Base-by-base conservation (phyloP, 37 sponge, comb jelly and placozoan species). In the Oscarella lobularis region DNA sequence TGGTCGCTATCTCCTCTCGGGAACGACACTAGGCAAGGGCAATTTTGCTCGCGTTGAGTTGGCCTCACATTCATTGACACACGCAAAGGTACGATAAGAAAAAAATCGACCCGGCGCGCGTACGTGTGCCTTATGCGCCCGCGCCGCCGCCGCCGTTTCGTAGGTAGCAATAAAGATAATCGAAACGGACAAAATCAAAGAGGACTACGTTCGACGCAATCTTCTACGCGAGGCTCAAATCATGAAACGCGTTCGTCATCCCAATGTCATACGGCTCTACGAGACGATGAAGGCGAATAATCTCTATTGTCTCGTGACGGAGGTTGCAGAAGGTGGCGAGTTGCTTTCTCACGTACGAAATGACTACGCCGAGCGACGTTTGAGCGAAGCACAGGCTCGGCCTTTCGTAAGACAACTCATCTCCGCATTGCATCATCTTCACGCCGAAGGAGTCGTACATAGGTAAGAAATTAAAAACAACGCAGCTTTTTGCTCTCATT, bases 91-190 rank as follows among this genome's bases (percentile, higher is more conserved):
- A 66, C 74, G 66, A 48, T 48, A 48, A 48, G 20, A 27, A 20
- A 48, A 20, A 9, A 48, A 48, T 9, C 20, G 14, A 48, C 9
- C 60, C 14, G n/a, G n/a, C 20, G 14, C 20, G 20, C 60, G 20
- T 20, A 48, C 14, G 9, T 48, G 14, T 48, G 20, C 14, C 60
- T 48, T 9, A 48, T 27, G 60, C 60, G 9, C 60, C 20, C 20
- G 60, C 60, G 20, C n/a, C 27, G 65, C 14, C 27, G 14, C 20
- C 65, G 27, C 27, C 4, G 76, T 32, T 30, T 5, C 72, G 27
- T 76, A 96, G 96, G 96, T 96, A 48, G 96, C 96, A 36, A 87
- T 96, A 31, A 96, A 96, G 76, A 88, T 96, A 4, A 96, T 96
- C 35, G 92, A 96, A 75, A 96, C 83, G 33, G 92, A 91, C 79